These are phyloP conservation scores for Drosophila repletoides DNA, from an alignment of 1,140 invertebrate species.

Conservation along the genomic window DNA sequence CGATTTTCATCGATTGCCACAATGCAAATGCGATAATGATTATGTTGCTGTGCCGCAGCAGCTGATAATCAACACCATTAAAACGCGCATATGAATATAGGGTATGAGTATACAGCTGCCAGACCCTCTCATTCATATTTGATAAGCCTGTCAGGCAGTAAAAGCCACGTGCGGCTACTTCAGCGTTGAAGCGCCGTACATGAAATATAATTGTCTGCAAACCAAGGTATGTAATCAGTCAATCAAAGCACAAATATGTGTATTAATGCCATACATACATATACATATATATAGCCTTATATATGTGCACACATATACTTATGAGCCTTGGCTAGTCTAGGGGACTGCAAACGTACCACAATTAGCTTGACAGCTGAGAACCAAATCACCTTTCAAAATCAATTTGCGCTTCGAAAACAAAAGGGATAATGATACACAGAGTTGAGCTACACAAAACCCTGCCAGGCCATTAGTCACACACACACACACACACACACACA, in stretches of 20 bases:
- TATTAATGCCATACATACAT: not conserved
- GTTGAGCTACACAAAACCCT: conserved; percentile 11
- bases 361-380: conserved; percentile 36
- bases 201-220: conserved; percentile 13
- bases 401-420: conserved; percentile 54
- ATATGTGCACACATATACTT: conserved; percentile 8
- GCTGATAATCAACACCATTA: conserved; percentile 24
- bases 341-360: not conserved
- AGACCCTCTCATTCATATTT: conserved; percentile 42
- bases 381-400: conserved; percentile 50
- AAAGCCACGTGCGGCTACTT: conserved; percentile 19
- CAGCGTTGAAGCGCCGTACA: conserved; percentile 16
- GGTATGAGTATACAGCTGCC: too few species aligned
- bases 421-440: conserved; percentile 60
- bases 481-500: conserved; percentile 2
- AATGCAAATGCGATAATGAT: conserved; percentile 46
- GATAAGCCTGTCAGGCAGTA: conserved; percentile 19
- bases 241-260: conserved; percentile 3
- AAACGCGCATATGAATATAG: too few species aligned
- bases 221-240: conserved; percentile 15
- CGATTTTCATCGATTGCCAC: conserved; percentile 47
- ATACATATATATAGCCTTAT: not conserved
- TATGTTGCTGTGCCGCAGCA: conserved; percentile 1
- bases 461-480: not conserved
- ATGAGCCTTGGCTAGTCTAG: not conserved